A percentile compares a stretch with the other conserved stretches of the same genome.
Evolutionary conservation across 2,797 vertebrate genomes (phyloP).

Genomic region (Cheirogaleus major): DNA sequence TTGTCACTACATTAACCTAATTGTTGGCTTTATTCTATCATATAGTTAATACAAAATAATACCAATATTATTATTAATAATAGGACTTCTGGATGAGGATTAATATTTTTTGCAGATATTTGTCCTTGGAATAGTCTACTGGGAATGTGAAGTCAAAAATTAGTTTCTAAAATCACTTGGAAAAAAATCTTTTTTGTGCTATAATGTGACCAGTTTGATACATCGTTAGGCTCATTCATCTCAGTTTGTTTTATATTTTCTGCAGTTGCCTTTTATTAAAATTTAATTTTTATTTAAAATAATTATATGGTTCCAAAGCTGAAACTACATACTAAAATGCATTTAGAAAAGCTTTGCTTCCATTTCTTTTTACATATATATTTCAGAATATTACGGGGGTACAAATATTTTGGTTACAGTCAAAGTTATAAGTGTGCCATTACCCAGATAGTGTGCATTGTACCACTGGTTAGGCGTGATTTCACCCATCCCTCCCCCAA

Average conservation of each 20-base stretch:
- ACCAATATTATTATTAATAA: not conserved
- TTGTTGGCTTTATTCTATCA: not conserved
- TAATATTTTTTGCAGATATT: not conserved
- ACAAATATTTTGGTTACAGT: no score
- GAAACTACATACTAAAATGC: not conserved
- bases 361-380: no score
- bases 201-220: not conserved
- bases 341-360: not conserved
- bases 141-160: not conserved
- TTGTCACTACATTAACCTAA: not conserved
- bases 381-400: no score
- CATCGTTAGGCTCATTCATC: not conserved
- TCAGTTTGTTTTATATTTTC: not conserved
- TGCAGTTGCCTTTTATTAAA: not conserved
- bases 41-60: not conserved
- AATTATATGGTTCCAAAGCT: not conserved
- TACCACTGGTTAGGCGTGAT: no score
- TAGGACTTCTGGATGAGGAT: not conserved
- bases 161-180: not conserved
- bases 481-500: no score
- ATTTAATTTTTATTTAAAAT: not conserved
- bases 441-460: no score
- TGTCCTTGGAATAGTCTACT: not conserved
- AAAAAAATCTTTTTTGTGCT: not conserved
- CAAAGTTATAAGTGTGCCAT: no score